These are phyloP conservation scores for Tipula unca DNA, from an alignment of 2,888 invertebrate genomes.

Conservation along the genomic window DNA sequence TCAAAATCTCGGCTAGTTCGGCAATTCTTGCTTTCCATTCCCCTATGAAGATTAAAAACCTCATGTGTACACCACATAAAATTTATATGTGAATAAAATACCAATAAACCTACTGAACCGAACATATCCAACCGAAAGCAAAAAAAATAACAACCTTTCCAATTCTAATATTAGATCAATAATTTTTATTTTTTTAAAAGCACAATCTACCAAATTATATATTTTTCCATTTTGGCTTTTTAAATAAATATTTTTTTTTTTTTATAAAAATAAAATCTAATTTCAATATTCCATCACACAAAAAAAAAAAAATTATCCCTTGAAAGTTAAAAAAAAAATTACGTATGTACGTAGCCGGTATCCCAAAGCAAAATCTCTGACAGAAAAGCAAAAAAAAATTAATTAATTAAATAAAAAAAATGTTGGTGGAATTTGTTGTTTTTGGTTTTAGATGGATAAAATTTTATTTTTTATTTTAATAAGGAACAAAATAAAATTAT, in stretches of 20 bases:
- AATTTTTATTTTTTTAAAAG: background rate
- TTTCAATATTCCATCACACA: background rate
- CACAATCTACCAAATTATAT: background rate
- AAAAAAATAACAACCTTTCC: background rate
- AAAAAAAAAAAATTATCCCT: background rate
- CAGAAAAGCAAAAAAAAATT: background rate
- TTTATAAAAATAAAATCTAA: background rate
- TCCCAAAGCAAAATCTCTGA: background rate
- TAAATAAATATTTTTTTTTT: background rate
- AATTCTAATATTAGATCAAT: background rate
- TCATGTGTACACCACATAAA: background rate
- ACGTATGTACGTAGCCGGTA: background rate
- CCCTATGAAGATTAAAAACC: too few relatives aligned
- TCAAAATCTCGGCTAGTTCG: too few relatives aligned
- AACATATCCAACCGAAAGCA: background rate
- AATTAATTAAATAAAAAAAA: conserved; percentile 9
- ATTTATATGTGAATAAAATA: background rate
- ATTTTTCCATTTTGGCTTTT: background rate
- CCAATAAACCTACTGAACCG: background rate
- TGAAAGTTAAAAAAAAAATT: background rate
- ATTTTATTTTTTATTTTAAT: background rate
- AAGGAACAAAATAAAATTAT: conserved; percentile 9
- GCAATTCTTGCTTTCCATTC: too few relatives aligned
- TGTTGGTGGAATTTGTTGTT: conserved; percentile 8
- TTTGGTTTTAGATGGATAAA: background rate